Percentiles rank a stretch among this genome's conserved stretches.
phyloP scores from a whole-genome alignment of 2,113 vertebrate genomes.

The Spizaetus ornatus region DNA sequence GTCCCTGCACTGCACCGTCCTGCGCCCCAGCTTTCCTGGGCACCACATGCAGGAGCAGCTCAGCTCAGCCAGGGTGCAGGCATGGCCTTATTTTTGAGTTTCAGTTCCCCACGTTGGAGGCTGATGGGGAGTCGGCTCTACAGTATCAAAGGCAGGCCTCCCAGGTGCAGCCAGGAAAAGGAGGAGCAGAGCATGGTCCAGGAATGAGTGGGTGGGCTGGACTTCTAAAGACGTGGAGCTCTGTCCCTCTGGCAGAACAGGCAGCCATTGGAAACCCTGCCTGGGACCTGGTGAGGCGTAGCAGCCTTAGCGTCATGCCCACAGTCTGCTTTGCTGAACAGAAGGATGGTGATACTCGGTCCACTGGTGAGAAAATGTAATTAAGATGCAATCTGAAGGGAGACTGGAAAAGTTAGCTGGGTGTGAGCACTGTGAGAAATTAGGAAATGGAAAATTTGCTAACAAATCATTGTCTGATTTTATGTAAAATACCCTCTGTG shows the following conservation, averaged over 20 bases:
- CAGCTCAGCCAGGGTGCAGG: neutral
- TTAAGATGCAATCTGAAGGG: neutral
- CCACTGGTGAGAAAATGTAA: neutral
- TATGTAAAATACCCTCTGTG: neutral
- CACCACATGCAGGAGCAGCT: fast-evolving
- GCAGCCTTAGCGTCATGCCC: neutral
- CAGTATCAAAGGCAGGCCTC: neutral
- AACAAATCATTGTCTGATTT: neutral
- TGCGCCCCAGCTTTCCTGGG: neutral
- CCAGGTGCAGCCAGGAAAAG: neutral
- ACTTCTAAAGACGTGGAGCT: neutral
- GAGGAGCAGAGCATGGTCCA: neutral
- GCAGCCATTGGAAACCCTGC: neutral
- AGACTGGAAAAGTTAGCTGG: neutral
- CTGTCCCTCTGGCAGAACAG: neutral
- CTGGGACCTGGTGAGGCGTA: neutral
- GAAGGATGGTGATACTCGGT: fast-evolving
- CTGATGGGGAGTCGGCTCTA: neutral
- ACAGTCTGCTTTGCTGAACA: neutral
- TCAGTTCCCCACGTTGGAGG: neutral
- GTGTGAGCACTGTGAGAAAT: neutral
- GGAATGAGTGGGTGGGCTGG: neutral
- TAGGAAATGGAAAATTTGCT: neutral
- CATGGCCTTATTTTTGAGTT: neutral
- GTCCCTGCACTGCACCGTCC: neutral